Base-by-base conservation (phyloP, 2,797 vertebrate genomes). In the Megaceryle alcyon region DNA sequence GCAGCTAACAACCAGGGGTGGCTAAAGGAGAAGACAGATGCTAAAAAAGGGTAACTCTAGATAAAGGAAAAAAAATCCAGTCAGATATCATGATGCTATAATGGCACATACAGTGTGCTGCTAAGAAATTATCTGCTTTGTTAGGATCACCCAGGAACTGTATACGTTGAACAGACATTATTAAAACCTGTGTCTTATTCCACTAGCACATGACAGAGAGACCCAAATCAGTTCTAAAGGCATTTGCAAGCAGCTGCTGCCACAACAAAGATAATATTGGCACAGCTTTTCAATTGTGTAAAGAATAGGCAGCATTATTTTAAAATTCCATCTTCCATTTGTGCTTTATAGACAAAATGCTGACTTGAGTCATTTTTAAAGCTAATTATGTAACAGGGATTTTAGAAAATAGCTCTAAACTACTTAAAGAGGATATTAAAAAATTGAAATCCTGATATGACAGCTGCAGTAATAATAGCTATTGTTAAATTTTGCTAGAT, bases 301-400 rank as follows among this genome's bases (percentile, higher is more conserved):
- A 94, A 78, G 82, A 92, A 57, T 54, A 64, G 51, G 26, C 39
- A 39, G 46, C 41, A 29, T 94, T 87, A 35, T 71, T 59, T 83
- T 78, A 79, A 37, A 73, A 54, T 92, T 88, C 49, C 10, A 14
- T 54, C 39, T 41, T 66, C 13, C 37, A 79, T 25, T 89, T 94
- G 46, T 97, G 88, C 56, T 72, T 69, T 63, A n/a, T n/a, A 69
- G 77, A 69, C 31, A 53, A 94, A 95, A 57, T 71, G 79, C 69
- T 85, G 68, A 91, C 86, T 86, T 43, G 48, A 86, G 44, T 76
- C 6, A 82, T 70, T 73, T 95, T 88, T 91, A 69, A 82, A 92
- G 78, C 64, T 94, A 97, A 95, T 97, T 96, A 91, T 88, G 70
- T 92, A 89, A 90, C 17, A 72, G 66, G 84, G 87, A 95, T 95